Evolutionary conservation across 2,888 invertebrate species (phyloP), one percentile per base, ranked within the genome.

Genomic region (Cremastinae sp.): DNA sequence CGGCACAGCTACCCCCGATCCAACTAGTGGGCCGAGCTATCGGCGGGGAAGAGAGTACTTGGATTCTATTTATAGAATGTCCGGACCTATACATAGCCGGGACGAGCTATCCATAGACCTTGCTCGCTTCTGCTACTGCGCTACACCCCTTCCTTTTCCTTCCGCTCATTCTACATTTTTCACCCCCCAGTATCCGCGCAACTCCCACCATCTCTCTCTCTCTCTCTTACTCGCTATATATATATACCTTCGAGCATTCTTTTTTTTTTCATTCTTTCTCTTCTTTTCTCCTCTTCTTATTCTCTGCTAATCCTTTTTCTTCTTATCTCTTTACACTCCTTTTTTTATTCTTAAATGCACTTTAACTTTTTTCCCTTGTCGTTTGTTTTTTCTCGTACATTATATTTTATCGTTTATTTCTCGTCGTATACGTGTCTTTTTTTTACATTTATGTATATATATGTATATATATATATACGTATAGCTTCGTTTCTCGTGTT

Each of bases 1-100:
- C 68, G 73, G 36, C 61, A 68, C 54, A 54, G 49, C 65, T 72
- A 66, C 51, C 64, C 64, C 54, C 20, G 66, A 20, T 14, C 73
- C 41, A 65, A 20, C 38, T 41, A 34, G 66, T 56, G 68, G 22
- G 61, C 51, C 74, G 45, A 61, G 77, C 59, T 38, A 45, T 56
- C 62, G 70, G 74, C 65, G 78, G 69, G 61, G 75, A 69, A 54
- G 61, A 76, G 74, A 79, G 81, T 81, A 81, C 83, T 84, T 82
- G 84, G 84, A 84, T 87, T 88, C 88, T 88, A 88, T 88, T 88
- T 88, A 87, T 88, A 88, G 88, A 88, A 87, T 82, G 80, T 84
- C 69, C 83, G 86, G 85, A 85, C 81, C 88, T 88, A 88, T 88
- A 85, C 86, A 88, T 88, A 88, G 88, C 81, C 72, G 84, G 81